Base-by-base conservation (phyloP, 2,113 vertebrate genomes). In the Gambusia holbrooki region DNA sequence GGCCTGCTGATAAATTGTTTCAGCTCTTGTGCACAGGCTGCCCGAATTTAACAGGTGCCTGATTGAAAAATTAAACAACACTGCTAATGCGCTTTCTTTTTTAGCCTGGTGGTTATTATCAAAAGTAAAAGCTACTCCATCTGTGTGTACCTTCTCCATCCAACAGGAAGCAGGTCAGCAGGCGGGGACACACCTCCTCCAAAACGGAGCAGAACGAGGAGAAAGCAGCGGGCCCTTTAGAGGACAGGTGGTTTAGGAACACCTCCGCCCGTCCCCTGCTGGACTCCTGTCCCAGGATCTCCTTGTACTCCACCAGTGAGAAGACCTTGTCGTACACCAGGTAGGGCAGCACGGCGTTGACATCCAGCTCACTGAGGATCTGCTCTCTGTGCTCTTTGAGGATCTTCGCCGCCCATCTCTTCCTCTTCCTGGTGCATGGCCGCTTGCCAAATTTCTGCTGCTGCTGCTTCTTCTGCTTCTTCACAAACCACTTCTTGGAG, bases 171-270 rank as follows among this genome's bases (percentile, higher is more conserved):
- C 94, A 95, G 88, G 95, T 93, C 33, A 98, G 95, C 92, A 97
- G 93, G 88, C 95, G 95, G 82, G 97, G 97, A 83, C 93, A 95
- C 86, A 96, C 94, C 80, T 97, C 96, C 78, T 98, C 96, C 94
- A 97, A 90, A 74, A 96, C 84, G 13, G 93, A 94, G 88, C 95
- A 98, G 91, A 98, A 97, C 25, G 92, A 93, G 69, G 90, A 95
- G 90, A 97, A 96, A 29, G 95, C 96, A 51, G 76, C 62, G 3
- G 96, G 96, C 58, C 95, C 96, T 93, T 97, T 98, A 7, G 87
- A 87, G 71, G 89, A 92, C 62, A 98, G 95, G 83, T 93, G 94
- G 86, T 96, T 94, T 88, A 98, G 79, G 79, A 98, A 96, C 68
- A 92, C 87, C 28, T 96, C 96, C 0, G 94, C 93, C 81, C 90